Evolutionary conservation across 1,140 invertebrate genomes (phyloP), one percentile per base, ranked within the genome.

Genomic region (Platorchestia sp.): DNA sequence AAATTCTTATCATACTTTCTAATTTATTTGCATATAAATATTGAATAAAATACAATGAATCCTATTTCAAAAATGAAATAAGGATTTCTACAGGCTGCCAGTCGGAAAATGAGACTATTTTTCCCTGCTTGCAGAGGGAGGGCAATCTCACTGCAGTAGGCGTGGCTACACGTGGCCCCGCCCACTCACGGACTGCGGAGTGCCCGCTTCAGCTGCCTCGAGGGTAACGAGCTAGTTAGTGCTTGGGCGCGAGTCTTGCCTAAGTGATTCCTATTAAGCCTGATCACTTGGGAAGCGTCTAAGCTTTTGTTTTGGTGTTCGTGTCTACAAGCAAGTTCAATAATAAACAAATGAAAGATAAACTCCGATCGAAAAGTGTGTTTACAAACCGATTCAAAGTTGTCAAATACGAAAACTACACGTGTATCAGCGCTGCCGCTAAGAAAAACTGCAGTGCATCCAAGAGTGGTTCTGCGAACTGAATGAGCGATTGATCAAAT

Each of bases 341-440:
- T 93, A 45, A 93, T 93, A 45, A 93, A 93, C 91, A 93, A 93
- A 93, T 93, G 91, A 93, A 45, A 93, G 91, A 93, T 36, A 47
- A 45, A 93, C 45, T 47, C 40, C 43, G 91, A 93, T 93, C 91
- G 91, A 93, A 93, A 19, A 45, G 36, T 45, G 91, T 93, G 91
- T 93, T 93, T 93, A 93, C 91, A 44, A 93, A 93, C 91, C 91
- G 43, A 93, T 93, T 93, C 44, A 45, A 93, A 93, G 91, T 93
- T 93, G 91, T 93, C 91, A 93, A 93, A 93, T 93, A 93, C 41
- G 43, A 47, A 93, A 93, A 93, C 91, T 93, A 44, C 45, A 45
- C 91, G 43, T 93, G 91, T n/a, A 45, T 41, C 41, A 44, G 14
- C 43, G 87, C 87, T 41, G 87, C 87, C 43, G 87, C 7, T 89